phyloP scores from a whole-genome alignment of 2,888 invertebrate species.

The Drosophila kanekoi region DNA sequence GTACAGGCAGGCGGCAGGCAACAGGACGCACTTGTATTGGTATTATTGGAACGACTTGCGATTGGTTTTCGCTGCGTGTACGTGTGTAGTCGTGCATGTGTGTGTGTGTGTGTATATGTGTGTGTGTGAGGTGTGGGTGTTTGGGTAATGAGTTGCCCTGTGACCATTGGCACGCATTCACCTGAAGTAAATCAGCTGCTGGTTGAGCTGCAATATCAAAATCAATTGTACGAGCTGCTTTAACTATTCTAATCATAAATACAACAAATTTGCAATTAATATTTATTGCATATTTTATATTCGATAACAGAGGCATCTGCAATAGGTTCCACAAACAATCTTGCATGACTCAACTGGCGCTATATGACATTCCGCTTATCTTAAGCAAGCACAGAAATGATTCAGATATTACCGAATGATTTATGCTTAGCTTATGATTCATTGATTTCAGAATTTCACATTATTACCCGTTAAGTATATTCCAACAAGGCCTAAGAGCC shows the following conservation, averaged over 20 bases:
- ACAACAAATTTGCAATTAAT: no score
- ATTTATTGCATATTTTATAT: no score
- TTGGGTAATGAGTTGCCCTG: conserved; percentile 17
- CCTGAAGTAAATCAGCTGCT: conserved; percentile 41
- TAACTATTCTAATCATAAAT: no score
- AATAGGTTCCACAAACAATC: background rate
- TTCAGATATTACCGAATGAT: conserved; percentile 31
- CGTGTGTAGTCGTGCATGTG: background rate
- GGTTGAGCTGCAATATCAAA: background rate
- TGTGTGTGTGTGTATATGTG: background rate
- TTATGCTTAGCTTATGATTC: conserved; percentile 18
- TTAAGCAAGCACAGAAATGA: conserved; percentile 14
- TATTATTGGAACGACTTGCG: conserved; percentile 56
- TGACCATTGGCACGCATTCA: conserved; percentile 30
- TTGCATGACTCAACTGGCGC: conserved; percentile 25
- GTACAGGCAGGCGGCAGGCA: conserved; percentile 8
- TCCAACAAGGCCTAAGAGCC: background rate
- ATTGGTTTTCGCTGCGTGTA: conserved; percentile 62
- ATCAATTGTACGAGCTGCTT: background rate
- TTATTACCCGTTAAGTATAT: background rate
- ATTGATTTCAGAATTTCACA: conserved; percentile 11
- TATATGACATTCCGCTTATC: conserved; percentile 23
- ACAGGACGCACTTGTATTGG: conserved; percentile 45
- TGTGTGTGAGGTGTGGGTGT: background rate
- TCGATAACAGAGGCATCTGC: background rate